Evolutionary conservation across 2,888 invertebrate genomes (phyloP).

Genomic region (Anthophora plumipes): DNA sequence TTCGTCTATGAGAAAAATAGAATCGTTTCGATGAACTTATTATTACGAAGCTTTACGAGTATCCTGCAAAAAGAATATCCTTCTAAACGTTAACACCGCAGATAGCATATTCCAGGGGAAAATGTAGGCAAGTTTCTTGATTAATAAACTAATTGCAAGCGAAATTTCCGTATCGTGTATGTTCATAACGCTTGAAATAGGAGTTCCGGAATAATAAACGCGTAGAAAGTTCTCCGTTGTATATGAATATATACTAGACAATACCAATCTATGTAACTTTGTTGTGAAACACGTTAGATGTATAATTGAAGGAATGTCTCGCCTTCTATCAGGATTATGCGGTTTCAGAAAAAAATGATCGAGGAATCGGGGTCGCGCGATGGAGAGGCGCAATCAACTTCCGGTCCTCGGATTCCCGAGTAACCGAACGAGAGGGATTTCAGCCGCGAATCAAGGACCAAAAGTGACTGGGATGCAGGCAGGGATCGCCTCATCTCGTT

Average conservation of each 20-base stretch:
- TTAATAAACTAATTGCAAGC: not conserved
- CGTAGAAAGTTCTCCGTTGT: not conserved
- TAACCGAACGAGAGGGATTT: constrained; percentile 67
- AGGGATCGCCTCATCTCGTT: constrained; percentile 74
- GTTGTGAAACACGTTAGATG: not conserved
- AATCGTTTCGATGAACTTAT: too few relatives aligned
- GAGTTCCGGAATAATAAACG: not conserved
- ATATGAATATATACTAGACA: not conserved
- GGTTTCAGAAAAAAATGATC: not conserved
- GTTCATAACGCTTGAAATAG: too few relatives aligned
- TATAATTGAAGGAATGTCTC: too few relatives aligned
- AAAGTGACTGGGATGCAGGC: constrained; percentile 64
- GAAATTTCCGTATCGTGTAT: not conserved
- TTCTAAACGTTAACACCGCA: too few relatives aligned
- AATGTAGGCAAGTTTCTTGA: not conserved
- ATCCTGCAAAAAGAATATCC: too few relatives aligned
- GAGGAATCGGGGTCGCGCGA: not conserved
- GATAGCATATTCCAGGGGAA: not conserved
- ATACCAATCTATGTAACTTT: not conserved
- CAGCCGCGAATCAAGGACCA: constrained; percentile 66
- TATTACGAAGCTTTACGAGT: too few relatives aligned
- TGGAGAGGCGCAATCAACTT: constrained; percentile 51
- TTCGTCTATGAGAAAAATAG: too few relatives aligned
- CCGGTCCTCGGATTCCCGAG: constrained; percentile 49
- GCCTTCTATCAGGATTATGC: too few relatives aligned